Percentiles rank a stretch among this genome's conserved stretches.
phyloP scores from a whole-genome alignment of 1,140 invertebrate species.

The Goniozus legneri region DNA sequence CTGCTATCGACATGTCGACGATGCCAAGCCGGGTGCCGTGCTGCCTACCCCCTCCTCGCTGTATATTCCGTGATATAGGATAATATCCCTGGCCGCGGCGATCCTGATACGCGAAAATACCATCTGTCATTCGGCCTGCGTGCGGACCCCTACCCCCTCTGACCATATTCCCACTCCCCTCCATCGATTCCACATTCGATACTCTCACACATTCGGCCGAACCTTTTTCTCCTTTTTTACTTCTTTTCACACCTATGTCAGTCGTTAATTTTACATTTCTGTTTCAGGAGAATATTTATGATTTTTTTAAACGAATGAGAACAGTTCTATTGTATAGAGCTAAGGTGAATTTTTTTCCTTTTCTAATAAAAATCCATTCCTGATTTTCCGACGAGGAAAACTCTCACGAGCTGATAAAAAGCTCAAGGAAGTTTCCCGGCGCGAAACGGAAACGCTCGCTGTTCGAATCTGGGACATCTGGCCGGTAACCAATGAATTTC shows the following conservation, averaged over 20 bases:
- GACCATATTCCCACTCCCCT: slow-evolving; percentile 1
- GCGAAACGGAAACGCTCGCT: too few relatives aligned
- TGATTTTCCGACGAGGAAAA: too few relatives aligned
- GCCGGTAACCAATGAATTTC: not conserved
- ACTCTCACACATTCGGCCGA: not conserved
- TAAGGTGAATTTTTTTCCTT: too few relatives aligned
- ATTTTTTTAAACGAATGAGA: too few relatives aligned
- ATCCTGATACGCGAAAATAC: slow-evolving; percentile 49
- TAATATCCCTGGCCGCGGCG: slow-evolving; percentile 42
- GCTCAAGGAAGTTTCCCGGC: too few relatives aligned
- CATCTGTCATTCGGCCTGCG: slow-evolving; percentile 46
- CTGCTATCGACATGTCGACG: slow-evolving; percentile 55
- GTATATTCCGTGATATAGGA: slow-evolving; percentile 41
- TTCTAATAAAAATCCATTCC: too few relatives aligned
- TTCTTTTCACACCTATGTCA: not conserved
- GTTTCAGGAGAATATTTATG: too few relatives aligned
- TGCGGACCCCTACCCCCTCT: slow-evolving; percentile 18
- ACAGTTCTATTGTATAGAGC: too few relatives aligned
- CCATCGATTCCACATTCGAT: not conserved
- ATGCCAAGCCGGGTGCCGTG: slow-evolving; percentile 33
- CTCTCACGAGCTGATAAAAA: too few relatives aligned
- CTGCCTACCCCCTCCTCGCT: slow-evolving; percentile 5
- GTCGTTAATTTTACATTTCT: too few relatives aligned
- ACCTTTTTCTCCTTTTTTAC: not conserved
- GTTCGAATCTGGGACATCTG: too few relatives aligned